phyloP scores from a whole-genome alignment of 2,113 vertebrate species.

The Marcusenius ussheri region DNA sequence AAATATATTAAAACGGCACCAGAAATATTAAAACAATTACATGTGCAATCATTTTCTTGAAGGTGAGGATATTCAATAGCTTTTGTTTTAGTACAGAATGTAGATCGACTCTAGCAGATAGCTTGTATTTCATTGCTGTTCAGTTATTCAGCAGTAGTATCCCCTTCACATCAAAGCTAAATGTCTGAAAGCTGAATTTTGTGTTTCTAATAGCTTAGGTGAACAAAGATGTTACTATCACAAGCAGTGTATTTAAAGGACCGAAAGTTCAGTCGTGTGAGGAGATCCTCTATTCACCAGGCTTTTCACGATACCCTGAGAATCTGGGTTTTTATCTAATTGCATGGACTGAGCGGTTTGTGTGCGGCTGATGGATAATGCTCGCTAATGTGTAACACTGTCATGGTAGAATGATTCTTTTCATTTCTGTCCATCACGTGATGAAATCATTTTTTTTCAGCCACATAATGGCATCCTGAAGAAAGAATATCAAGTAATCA shows the following conservation, averaged over 20 bases:
- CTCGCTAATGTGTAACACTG: background rate
- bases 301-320: background rate
- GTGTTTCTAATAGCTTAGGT: background rate
- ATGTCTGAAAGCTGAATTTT: background rate
- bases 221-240: background rate
- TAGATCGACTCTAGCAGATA: background rate
- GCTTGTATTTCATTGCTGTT: background rate
- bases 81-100: background rate
- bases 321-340: background rate
- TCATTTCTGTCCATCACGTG: background rate
- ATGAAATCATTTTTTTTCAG: background rate
- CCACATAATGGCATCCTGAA: background rate
- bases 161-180: background rate
- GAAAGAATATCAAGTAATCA: background rate
- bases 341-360: background rate
- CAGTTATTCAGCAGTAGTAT: background rate
- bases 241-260: background rate
- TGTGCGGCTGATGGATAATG: background rate
- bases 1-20: background rate
- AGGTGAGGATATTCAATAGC: background rate
- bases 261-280: background rate
- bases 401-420: background rate
- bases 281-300: background rate
- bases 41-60: background rate
- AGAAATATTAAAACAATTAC: background rate